Percentiles rank a stretch among this genome's conserved stretches.
Evolutionary conservation across 2,113 vertebrate genomes (phyloP).

Genomic region (Chloropsis hardwickii): DNA sequence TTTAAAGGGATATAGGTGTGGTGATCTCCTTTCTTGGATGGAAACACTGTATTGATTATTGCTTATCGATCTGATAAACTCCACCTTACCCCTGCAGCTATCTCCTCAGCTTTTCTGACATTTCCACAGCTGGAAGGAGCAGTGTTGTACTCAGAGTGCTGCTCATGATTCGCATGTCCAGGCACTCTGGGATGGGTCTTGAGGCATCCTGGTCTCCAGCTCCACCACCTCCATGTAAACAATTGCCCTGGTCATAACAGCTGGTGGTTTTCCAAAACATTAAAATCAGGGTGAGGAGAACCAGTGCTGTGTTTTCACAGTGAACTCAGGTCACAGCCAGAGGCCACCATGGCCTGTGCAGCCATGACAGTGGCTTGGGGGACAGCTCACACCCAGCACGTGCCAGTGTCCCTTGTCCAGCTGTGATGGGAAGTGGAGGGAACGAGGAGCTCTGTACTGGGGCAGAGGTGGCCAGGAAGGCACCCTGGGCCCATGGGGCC

Average conservation of each 20-base stretch:
- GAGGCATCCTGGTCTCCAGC: rapidly evolving
- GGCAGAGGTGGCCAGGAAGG: neutral
- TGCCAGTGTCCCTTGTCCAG: neutral
- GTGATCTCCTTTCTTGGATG: neutral
- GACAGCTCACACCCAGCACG: rapidly evolving
- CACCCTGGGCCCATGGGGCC: rapidly evolving
- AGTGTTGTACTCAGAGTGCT: neutral
- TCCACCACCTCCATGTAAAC: neutral
- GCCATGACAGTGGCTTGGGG: neutral
- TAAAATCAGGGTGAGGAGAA: neutral
- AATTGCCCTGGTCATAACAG: too few species aligned
- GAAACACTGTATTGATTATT: neutral
- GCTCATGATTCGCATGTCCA: neutral
- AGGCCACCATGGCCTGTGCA: neutral
- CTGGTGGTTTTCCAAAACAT: neutral
- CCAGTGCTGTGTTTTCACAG: neutral
- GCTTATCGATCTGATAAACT: neutral
- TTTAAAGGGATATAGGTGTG: neutral
- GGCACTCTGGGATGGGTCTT: neutral
- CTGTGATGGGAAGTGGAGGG: neutral
- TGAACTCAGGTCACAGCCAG: neutral
- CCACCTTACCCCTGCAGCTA: rapidly evolving
- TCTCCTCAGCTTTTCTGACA: neutral
- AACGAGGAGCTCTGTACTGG: rapidly evolving
- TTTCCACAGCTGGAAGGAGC: neutral